Evolutionary conservation across 2,113 vertebrate genomes (phyloP), one percentile per base, ranked within the genome.

Genomic region (Myotis brandtii): DNA sequence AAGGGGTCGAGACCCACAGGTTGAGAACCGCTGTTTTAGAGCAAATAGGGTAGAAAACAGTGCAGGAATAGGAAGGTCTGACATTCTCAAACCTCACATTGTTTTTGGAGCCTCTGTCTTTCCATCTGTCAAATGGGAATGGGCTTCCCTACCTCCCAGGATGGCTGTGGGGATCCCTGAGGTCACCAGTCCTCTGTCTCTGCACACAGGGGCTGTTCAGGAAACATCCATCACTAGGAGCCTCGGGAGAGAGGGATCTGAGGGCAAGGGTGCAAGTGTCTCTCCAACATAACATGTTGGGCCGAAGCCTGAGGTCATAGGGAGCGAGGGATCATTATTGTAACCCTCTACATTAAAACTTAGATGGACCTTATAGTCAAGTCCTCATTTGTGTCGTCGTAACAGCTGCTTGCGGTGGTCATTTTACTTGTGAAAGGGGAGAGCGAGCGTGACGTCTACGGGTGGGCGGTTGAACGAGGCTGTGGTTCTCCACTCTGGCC

Each of bases 391-490:
- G n/a, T 50, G 18, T 59, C 27, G 50, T 14, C n/a, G 79, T 37
- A 13, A n/a, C n/a, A 89, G 73, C 52, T 66, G 64, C 62, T 48
- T 50, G 50, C 12, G 2, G 76, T 30, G 12, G 25, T 27, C 0
- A 43, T 76, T 66, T 76, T 27, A 48, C 94, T 52, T 5, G 18
- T 25, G 54, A 25, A 73, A 59, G 75, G 46, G 70, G 73, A 64
- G 27, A 21, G 30, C 9, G n/a, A 32, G 11, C 6, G 0, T 5
- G 40, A 34, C 7, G 0, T 64, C 73, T 40, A 1, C 1, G 21
- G 34, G 30, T 1, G 17, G 59, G 37, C 18, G 0, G 72, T 32
- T 50, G 67, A 89, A 20, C 59, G 3, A 16, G 86, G 48, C 75
- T 43, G 67, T 2, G 73, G 48, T 75, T 83, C 64, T 79, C 54